These are phyloP conservation scores for Choristoneura rosaceana DNA, from an alignment of 2,888 invertebrate species.

Conservation along the genomic window DNA sequence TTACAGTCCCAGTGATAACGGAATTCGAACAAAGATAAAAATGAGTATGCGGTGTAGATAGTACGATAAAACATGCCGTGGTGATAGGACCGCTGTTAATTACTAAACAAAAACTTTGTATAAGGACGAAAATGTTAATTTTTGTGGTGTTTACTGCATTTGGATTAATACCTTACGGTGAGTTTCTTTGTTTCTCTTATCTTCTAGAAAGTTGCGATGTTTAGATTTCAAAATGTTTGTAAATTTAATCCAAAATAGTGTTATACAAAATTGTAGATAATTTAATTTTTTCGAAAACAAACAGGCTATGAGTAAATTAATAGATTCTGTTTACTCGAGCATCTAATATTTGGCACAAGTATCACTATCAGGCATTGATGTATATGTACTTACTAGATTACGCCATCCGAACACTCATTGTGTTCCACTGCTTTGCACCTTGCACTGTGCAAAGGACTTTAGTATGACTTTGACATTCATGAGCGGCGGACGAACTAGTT, in stretches of 20 bases:
- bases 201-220: not conserved
- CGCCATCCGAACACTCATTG: no score
- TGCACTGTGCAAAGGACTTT: no score
- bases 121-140: conserved; percentile 60
- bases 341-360: not conserved
- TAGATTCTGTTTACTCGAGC: not conserved
- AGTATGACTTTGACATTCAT: no score
- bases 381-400: no score
- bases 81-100: conserved; percentile 39
- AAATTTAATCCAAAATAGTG: no score
- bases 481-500: no score
- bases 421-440: no score
- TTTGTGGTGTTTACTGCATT: conserved; percentile 59
- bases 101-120: conserved; percentile 14
- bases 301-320: not conserved
- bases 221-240: not conserved
- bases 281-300: no score
- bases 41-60: conserved; percentile 63
- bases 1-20: conserved; percentile 71
- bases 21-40: conserved; percentile 64
- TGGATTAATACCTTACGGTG: conserved; percentile 66
- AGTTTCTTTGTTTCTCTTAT: conserved; percentile 52
- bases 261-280: no score
- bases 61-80: conserved; percentile 65
- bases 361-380: conserved; percentile 11